Evolutionary conservation across 1,140 invertebrate species (phyloP), one percentile per base, ranked within the genome.

Genomic region (Thaumetopoea pityocampa): DNA sequence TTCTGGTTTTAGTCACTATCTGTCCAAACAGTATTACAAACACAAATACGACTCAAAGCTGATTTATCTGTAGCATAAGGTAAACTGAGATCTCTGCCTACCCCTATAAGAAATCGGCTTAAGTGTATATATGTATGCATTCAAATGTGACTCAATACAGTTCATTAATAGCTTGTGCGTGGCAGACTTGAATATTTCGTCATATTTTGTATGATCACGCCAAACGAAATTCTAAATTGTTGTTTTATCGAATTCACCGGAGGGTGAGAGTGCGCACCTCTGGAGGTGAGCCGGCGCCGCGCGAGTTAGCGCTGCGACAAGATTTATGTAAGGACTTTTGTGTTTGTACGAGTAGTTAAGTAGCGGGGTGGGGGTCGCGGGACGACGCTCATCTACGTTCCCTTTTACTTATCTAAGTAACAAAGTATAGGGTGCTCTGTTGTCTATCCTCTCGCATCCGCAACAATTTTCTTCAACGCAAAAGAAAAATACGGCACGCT

Each of bases 291-390:
- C 20, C 48, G 65, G 67, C 67, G 72, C 71, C 73, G 53, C 56
- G 49, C 67, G 71, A 80, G 71, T 74, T 69, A 56, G 61, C 68
- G 48, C 68, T 51, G 66, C 64, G 76, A 79, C 71, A 86, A 85
- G 83, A 86, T 86, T 86, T 86, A 86, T 86, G 82, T 83, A 77
- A 82, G 78, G 78, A 85, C 81, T 85, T 85, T 85, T 83, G 69
- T 83, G 77, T 86, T 85, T 83, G 73, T 82, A 67, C 66, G 66
- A 74, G 70, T 78, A 85, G 80, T 85, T 85, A 79, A 85, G 73
- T 69, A 72, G 67, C 58, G 58, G 51, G 55, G 54, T 41, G 44
- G 24, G 46, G 36, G 24, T 43, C 41, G 24, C 35, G 46, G 4
- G 41, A 54, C 51, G 32, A 62, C 61, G 64, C 80, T 85, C 81